phyloP scores from a whole-genome alignment of 2,888 invertebrate genomes.

The Tetramorium bicarinatum region DNA sequence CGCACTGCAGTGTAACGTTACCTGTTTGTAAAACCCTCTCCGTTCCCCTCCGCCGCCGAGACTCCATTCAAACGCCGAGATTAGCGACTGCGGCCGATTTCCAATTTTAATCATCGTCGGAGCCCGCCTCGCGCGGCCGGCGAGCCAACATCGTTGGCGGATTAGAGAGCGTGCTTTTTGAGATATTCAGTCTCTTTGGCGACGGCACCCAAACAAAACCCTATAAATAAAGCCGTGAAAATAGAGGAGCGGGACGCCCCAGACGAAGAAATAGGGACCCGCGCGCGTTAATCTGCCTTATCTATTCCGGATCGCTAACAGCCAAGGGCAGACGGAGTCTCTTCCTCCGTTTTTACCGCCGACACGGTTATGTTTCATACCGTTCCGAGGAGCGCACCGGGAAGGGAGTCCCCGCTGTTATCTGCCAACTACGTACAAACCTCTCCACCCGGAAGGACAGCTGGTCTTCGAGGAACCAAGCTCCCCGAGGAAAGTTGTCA shows the following conservation, averaged over 20 bases:
- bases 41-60: background rate
- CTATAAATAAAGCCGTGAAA: slow-evolving; percentile 51
- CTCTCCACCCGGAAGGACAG: slow-evolving; percentile 74
- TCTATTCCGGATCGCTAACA: slow-evolving; percentile 66
- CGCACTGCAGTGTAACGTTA: slow-evolving; percentile 25
- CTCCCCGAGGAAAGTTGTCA: slow-evolving; percentile 52
- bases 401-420: slow-evolving; percentile 60
- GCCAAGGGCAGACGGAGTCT: slow-evolving; percentile 58
- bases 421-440: slow-evolving; percentile 64
- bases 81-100: slow-evolving; percentile 7
- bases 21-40: slow-evolving; percentile 6
- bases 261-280: slow-evolving; percentile 36
- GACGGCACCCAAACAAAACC: slow-evolving; percentile 22
- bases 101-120: slow-evolving; percentile 28
- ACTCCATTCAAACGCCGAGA: slow-evolving; percentile 29
- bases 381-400: slow-evolving; percentile 33
- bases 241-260: slow-evolving; percentile 2
- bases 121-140: background rate
- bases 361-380: slow-evolving; percentile 57
- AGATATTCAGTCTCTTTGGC: slow-evolving; percentile 19
- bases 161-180: slow-evolving; percentile 14
- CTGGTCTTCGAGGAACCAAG: slow-evolving; percentile 73
- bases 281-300: slow-evolving; percentile 66
- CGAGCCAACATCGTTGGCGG: background rate
- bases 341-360: slow-evolving; percentile 44